These are phyloP conservation scores for Vulpes lagopus DNA, from an alignment of 2,113 vertebrate species.

Conservation along the genomic window DNA sequence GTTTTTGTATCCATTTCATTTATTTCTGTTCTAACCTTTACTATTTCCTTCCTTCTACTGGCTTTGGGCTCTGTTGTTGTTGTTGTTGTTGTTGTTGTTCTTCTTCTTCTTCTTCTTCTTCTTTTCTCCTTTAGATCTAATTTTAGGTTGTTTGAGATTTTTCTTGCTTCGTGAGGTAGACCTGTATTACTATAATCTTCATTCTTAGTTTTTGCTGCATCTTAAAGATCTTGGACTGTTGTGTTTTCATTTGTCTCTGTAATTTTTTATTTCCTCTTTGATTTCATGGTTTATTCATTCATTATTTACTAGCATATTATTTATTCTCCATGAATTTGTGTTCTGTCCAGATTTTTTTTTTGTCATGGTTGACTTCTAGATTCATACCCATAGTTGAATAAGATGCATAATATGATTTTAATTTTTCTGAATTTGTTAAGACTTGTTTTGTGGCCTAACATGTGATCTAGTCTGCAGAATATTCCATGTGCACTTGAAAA, in stretches of 20 bases:
- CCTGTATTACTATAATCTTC: neutral
- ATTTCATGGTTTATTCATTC: neutral
- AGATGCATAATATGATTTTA: neutral
- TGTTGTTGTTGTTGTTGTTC: no score
- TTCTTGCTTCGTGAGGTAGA: neutral
- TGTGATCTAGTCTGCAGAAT: neutral
- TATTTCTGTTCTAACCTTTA: neutral
- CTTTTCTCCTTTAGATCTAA: neutral
- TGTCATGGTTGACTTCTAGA: neutral
- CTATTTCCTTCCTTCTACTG: neutral
- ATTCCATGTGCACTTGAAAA: neutral
- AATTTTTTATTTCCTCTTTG: neutral
- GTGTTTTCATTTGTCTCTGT: neutral
- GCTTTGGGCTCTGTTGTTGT: neutral
- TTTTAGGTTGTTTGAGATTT: neutral
- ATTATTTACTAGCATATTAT: neutral
- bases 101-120: no score
- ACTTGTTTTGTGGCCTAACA: neutral
- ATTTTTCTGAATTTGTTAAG: neutral
- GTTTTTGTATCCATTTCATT: neutral
- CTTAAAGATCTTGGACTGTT: neutral
- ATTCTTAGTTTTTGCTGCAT: neutral
- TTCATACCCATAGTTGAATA: neutral
- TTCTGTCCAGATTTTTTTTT: neutral
- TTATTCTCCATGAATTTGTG: neutral